These are phyloP conservation scores for Rotaria socialis DNA, from an alignment of 2,888 invertebrate species.

Conservation along the genomic window DNA sequence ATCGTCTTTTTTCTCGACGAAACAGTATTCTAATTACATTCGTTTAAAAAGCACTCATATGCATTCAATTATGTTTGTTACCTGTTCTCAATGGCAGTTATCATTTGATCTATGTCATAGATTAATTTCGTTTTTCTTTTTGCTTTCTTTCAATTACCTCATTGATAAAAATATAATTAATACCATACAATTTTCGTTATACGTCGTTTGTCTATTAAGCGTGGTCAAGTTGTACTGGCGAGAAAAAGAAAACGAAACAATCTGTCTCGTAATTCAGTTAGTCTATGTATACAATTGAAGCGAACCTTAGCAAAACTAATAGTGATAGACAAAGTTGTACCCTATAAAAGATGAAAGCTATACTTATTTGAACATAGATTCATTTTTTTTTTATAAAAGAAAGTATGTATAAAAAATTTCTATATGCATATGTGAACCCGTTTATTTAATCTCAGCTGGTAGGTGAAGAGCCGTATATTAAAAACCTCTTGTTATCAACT, in stretches of 20 bases:
- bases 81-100: neutral
- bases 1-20: too few species aligned
- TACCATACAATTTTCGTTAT: neutral
- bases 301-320: neutral
- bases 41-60: neutral
- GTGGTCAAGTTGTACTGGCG: neutral
- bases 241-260: neutral
- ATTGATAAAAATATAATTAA: neutral
- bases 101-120: neutral
- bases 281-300: neutral
- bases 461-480: neutral
- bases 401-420: neutral
- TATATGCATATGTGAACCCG: neutral
- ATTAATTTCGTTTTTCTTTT: neutral
- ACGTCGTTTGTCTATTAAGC: neutral
- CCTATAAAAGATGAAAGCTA: neutral
- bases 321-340: neutral
- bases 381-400: neutral
- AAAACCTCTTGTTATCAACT: conserved; percentile 8
- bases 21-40: neutral
- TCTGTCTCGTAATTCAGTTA: neutral
- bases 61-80: neutral
- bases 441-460: conserved; percentile 15
- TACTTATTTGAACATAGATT: neutral
- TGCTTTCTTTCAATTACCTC: neutral